These are phyloP conservation scores for Colossoma macropomum DNA, from an alignment of 2,113 vertebrate species.

Conservation along the genomic window DNA sequence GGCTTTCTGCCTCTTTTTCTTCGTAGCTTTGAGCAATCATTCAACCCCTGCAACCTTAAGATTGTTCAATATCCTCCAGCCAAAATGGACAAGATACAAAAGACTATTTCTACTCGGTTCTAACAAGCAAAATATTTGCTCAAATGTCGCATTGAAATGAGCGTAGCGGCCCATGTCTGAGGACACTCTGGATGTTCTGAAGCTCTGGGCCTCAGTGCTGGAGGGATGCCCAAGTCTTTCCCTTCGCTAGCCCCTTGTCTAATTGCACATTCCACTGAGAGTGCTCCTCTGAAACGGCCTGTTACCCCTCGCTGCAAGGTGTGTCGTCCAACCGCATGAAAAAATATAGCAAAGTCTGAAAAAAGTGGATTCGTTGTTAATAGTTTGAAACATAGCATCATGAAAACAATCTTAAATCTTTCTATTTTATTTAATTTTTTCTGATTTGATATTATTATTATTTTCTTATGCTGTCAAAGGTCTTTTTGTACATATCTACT, in stretches of 20 bases:
- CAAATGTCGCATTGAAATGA: slow-evolving; percentile 25
- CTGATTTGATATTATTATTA: too few species aligned
- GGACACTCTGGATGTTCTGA: slow-evolving; percentile 37
- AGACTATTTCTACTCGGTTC: neutral
- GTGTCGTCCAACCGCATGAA: neutral
- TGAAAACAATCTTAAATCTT: too few species aligned
- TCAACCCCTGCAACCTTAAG: slow-evolving; percentile 20
- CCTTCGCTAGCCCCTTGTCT: slow-evolving; percentile 51
- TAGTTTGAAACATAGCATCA: neutral
- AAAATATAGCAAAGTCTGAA: slow-evolving; percentile 8
- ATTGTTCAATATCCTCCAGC: slow-evolving; percentile 25
- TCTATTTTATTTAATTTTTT: too few species aligned
- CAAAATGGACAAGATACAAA: slow-evolving; percentile 18
- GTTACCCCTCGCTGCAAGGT: slow-evolving; percentile 28
- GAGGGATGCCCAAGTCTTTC: slow-evolving; percentile 41
- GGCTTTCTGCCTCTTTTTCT: neutral
- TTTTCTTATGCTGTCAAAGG: too few species aligned
- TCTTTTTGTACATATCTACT: too few species aligned
- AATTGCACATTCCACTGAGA: slow-evolving; percentile 42
- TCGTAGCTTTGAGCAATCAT: neutral
- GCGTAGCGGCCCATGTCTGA: slow-evolving; percentile 2
- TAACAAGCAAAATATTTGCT: slow-evolving; percentile 26
- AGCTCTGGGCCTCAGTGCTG: slow-evolving; percentile 28
- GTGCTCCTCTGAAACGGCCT: slow-evolving; percentile 30
- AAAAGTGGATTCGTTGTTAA: neutral